Evolutionary conservation across 2,113 vertebrate species (phyloP).

Genomic region (Zootoca vivipara): DNA sequence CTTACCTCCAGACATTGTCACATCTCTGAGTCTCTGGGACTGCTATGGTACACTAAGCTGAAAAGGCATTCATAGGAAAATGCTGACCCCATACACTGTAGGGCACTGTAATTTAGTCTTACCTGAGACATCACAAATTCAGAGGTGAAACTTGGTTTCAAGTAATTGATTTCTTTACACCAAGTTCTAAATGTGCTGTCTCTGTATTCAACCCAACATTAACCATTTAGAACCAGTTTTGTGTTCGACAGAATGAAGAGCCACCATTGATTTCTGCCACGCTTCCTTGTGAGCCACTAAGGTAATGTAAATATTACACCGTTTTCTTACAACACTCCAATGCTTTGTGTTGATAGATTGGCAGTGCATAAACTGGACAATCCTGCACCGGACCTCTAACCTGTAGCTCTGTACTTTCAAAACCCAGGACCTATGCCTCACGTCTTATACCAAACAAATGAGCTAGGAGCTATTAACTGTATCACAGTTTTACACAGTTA

Average conservation of each 20-base stretch:
- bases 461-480: neutral
- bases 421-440: neutral
- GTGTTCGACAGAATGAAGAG: neutral
- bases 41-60: neutral
- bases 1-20: neutral
- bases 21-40: neutral
- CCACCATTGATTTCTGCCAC: neutral
- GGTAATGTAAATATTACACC: neutral
- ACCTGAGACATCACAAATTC: slow-evolving; percentile 8
- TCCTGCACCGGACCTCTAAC: neutral
- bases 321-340: neutral
- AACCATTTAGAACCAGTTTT: slow-evolving; percentile 13
- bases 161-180: slow-evolving; percentile 37
- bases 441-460: no score
- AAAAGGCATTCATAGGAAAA: slow-evolving; percentile 18
- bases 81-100: neutral
- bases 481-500: neutral
- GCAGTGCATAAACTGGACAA: neutral
- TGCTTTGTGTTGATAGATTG: neutral
- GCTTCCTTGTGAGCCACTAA: neutral
- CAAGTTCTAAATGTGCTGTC: neutral
- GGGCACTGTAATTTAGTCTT: slow-evolving; percentile 35
- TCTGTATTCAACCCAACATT: slow-evolving; percentile 18
- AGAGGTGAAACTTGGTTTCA: slow-evolving; percentile 17
- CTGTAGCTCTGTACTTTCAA: neutral